A percentile compares a stretch with the other conserved stretches of the same genome.
Conservation (phyloP, 1,140 invertebrate genomes). For the Drosophila azteca region DNA sequence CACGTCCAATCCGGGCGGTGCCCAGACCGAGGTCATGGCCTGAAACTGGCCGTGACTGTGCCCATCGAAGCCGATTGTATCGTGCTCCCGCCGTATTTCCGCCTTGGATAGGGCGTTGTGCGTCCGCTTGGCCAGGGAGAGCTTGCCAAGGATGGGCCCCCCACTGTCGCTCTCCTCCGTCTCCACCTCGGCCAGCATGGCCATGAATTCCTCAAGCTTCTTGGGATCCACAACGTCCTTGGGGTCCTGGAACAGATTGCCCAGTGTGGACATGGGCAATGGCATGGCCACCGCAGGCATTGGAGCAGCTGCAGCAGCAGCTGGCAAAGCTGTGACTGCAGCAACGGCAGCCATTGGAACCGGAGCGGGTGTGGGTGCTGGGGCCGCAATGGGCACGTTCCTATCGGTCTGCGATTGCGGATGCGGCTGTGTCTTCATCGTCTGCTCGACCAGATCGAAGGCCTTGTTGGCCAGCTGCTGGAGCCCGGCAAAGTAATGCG, state of each 20-base stretch:
- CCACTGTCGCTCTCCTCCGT: conserved; percentile 88
- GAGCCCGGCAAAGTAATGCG: conserved; percentile 83
- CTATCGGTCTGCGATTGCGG: conserved; percentile 44
- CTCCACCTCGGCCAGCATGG: conserved; percentile 85
- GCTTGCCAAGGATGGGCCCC: conserved; percentile 85
- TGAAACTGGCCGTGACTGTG: conserved; percentile 32
- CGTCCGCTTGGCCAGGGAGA: conserved; percentile 86
- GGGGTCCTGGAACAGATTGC: conserved; percentile 79
- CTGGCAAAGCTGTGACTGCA: neutral
- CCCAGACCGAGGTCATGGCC: conserved; percentile 71
- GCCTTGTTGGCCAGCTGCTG: conserved; percentile 84
- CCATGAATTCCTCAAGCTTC: conserved; percentile 84
- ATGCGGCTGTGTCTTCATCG: conserved; percentile 70
- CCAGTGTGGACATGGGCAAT: conserved; percentile 63
- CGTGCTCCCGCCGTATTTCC: conserved; percentile 71
- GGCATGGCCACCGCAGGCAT: conserved; percentile 18
- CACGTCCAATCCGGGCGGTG: conserved; percentile 51
- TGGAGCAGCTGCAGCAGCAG: conserved; percentile 3
- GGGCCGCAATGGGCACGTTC: conserved; percentile 8
- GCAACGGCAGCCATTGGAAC: conserved; percentile 1
- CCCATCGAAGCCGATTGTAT: conserved; percentile 47
- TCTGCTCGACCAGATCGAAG: conserved; percentile 83
- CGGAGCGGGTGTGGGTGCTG: conserved; percentile 5
- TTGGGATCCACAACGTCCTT: conserved; percentile 82
- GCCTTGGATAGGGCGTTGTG: conserved; percentile 85